phyloP scores from a whole-genome alignment of 2,888 invertebrate genomes.

The Napeogenes inachia region DNA sequence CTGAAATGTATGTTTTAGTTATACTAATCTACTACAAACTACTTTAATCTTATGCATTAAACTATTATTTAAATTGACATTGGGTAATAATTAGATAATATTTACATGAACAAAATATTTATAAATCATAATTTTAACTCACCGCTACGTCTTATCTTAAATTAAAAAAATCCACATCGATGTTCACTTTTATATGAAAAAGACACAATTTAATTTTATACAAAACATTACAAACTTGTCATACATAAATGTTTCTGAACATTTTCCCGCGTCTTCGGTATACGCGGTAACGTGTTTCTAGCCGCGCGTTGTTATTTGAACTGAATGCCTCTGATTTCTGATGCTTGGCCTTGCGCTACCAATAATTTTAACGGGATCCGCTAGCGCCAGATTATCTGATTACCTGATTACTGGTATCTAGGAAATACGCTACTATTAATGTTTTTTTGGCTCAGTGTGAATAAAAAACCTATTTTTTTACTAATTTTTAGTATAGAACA shows the following conservation, averaged over 20 bases:
- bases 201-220: background rate
- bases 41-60: no score
- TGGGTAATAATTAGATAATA: no score
- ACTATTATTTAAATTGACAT: no score
- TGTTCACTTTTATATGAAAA: slow-evolving; percentile 1
- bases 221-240: background rate
- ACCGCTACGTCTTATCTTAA: background rate
- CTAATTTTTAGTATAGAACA: no score
- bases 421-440: background rate
- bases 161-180: background rate
- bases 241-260: slow-evolving; percentile 11
- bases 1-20: no score
- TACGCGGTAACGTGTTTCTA: slow-evolving; percentile 44
- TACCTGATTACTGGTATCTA: slow-evolving; percentile 15
- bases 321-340: slow-evolving; percentile 56
- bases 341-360: slow-evolving; percentile 30
- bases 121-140: background rate
- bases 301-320: slow-evolving; percentile 54
- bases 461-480: no score
- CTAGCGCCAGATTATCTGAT: slow-evolving; percentile 29
- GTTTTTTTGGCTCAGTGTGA: no score
- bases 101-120: no score
- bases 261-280: slow-evolving; percentile 39
- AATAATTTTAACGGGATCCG: slow-evolving; percentile 43
- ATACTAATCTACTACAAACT: no score